phyloP scores from a whole-genome alignment of 2,797 vertebrate species.

The Pipistrellus kuhlii region DNA sequence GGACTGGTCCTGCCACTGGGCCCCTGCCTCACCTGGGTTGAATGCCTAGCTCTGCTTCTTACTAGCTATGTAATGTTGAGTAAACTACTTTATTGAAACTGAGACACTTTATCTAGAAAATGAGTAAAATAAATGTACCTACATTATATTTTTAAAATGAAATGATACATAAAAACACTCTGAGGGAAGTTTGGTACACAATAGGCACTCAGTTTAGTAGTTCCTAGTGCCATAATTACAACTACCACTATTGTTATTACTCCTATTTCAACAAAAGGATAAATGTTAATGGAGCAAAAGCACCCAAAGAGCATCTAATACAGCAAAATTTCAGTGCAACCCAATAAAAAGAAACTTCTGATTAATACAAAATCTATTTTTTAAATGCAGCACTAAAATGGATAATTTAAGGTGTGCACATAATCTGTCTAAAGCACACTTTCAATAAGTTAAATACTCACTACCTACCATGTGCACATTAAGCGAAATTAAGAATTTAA shows the following conservation, averaged over 20 bases:
- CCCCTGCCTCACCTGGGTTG: background rate
- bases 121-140: background rate
- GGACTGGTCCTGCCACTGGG: no score
- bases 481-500: conserved; percentile 4
- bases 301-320: background rate
- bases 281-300: conserved; percentile 24
- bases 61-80: background rate
- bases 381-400: background rate
- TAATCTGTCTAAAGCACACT: background rate
- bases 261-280: background rate
- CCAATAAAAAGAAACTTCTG: conserved; percentile 36
- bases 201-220: background rate
- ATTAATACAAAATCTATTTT: conserved; percentile 33
- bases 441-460: background rate
- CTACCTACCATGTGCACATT: background rate
- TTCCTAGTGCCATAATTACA: background rate
- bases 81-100: background rate
- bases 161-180: background rate
- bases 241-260: background rate
- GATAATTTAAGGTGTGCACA: background rate
- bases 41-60: background rate
- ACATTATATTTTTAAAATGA: conserved; percentile 8
- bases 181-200: background rate
- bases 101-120: conserved; percentile 34
- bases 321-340: background rate